Percentiles rank a stretch among this genome's conserved stretches.
phyloP scores from a whole-genome alignment of 1,140 invertebrate species.

The Cotesia chilonis region DNA sequence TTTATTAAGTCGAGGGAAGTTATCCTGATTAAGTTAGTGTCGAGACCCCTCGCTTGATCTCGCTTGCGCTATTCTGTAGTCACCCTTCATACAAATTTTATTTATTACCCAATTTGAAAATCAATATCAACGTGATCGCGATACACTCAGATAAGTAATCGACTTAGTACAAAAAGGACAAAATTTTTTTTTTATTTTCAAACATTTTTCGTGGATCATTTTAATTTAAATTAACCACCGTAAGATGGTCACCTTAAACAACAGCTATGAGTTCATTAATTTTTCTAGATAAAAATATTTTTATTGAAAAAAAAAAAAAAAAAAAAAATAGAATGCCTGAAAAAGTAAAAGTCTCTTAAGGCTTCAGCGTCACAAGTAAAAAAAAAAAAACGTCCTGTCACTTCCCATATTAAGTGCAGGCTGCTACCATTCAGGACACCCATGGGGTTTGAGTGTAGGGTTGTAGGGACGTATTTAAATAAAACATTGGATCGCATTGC shows the following conservation, averaged over 20 bases:
- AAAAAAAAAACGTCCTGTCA: slow-evolving; percentile 57
- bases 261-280: too few species aligned
- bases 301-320: slow-evolving; percentile 27
- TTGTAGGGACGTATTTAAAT: slow-evolving; percentile 57
- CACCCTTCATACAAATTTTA: slow-evolving; percentile 60
- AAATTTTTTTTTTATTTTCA: too few species aligned
- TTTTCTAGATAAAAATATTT: too few species aligned
- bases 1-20: slow-evolving; percentile 62
- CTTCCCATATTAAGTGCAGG: slow-evolving; percentile 56
- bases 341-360: slow-evolving; percentile 25
- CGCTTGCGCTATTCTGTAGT: slow-evolving; percentile 49
- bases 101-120: slow-evolving; percentile 65
- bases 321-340: slow-evolving; percentile 31
- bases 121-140: slow-evolving; percentile 49
- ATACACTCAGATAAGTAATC: neutral
- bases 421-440: slow-evolving; percentile 52
- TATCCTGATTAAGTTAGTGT: slow-evolving; percentile 60
- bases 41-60: slow-evolving; percentile 42
- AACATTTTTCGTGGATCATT: too few species aligned
- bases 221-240: too few species aligned
- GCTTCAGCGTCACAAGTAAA: slow-evolving; percentile 45
- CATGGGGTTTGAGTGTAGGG: slow-evolving; percentile 46
- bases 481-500: slow-evolving; percentile 54
- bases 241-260: too few species aligned
- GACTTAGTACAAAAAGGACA: too few species aligned